Evolutionary conservation across 2,113 vertebrate species (phyloP).

Genomic region (Crotalus horridus): DNA sequence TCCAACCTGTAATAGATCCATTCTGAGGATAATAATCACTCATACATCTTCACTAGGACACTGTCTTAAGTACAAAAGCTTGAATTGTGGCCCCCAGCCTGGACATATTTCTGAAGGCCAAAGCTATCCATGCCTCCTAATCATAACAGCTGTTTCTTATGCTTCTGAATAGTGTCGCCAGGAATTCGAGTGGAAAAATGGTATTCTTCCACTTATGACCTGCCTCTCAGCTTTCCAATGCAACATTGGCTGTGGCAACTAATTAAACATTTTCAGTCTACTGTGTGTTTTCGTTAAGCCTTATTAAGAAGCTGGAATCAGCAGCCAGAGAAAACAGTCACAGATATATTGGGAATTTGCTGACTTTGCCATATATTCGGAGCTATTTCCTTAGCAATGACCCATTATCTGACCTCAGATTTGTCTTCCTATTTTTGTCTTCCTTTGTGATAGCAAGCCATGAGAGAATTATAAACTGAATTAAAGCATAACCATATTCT

Average conservation of each 20-base stretch:
- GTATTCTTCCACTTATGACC: neutral
- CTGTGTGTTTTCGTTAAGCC: neutral
- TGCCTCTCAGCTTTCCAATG: neutral
- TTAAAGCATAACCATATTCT: neutral
- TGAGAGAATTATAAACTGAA: neutral
- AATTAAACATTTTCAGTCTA: neutral
- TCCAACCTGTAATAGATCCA: neutral
- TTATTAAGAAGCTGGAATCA: neutral
- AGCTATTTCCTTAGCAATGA: neutral
- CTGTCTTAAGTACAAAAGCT: neutral
- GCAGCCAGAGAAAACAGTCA: neutral
- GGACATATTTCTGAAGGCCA: neutral
- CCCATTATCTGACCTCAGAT: neutral
- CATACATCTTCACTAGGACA: neutral
- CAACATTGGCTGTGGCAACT: neutral
- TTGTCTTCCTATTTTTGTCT: neutral
- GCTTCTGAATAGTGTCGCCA: neutral
- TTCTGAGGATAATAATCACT: neutral
- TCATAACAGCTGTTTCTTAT: neutral
- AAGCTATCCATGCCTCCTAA: neutral
- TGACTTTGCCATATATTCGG: neutral
- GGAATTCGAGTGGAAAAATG: neutral
- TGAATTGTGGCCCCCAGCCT: neutral
- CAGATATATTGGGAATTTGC: neutral
- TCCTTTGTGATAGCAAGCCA: neutral